phyloP scores from a whole-genome alignment of 2,797 vertebrate genomes.

The Sparus aurata region DNA sequence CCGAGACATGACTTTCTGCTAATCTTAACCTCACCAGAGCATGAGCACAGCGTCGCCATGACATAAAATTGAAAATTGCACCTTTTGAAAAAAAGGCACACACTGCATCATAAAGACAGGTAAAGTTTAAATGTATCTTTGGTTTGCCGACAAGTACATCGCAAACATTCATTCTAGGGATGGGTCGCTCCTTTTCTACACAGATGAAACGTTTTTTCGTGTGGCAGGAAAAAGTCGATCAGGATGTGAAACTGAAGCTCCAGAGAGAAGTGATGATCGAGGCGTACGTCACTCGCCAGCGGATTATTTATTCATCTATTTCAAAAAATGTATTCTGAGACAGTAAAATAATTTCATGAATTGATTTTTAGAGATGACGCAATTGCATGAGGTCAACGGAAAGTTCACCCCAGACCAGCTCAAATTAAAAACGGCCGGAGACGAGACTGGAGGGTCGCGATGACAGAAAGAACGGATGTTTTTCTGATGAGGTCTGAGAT shows the following conservation, averaged over 20 bases:
- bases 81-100: no score
- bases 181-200: not conserved
- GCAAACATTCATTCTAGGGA: no score
- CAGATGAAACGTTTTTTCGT: not conserved
- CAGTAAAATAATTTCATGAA: no score
- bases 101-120: no score
- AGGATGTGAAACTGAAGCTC: not conserved
- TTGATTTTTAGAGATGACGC: no score
- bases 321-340: not conserved
- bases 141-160: no score
- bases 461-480: not conserved
- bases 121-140: no score
- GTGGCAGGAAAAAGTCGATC: not conserved
- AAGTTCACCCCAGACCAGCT: not conserved
- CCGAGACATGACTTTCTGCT: no score
- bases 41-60: no score
- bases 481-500: slow-evolving; percentile 1
- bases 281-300: no score
- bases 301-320: not conserved
- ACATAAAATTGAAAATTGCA: no score
- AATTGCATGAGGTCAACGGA: not conserved
- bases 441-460: not conserved
- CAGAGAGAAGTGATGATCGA: not conserved
- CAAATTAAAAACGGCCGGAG: not conserved
- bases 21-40: no score